Base-by-base conservation (phyloP, 1,140 invertebrate species). In the Paracyclopina nana region DNA sequence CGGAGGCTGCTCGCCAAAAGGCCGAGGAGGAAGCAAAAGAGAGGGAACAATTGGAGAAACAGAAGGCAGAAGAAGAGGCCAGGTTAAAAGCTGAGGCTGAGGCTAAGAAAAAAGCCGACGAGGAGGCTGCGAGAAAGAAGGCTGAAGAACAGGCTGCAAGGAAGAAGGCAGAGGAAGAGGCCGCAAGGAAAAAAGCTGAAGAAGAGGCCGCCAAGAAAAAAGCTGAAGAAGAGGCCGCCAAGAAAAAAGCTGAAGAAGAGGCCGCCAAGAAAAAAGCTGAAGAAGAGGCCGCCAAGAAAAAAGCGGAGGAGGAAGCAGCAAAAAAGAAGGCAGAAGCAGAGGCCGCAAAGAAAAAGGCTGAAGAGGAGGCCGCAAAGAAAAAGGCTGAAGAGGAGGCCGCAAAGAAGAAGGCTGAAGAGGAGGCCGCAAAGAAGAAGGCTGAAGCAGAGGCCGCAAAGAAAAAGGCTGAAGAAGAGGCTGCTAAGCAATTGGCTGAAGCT, bases 51-150 rank as follows among this genome's bases (percentile, higher is more conserved):
- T 30, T 22, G 20, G 40, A 26, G 26, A 14, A 51, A 28, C 20
- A 28, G 27, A 28, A 46, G 18, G 26, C 14, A 46, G 25, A 22
- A 14, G 27, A 12, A 46, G 50, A 51, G 26, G 40, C 34, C 8
- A 45, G 44, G 14, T 14, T 24, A 12, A 45, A 51, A 38, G 27
- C 24, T 28, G 45, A 48, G 27, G n/a, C 14, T 28, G 45, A 51
- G 29, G 40, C 34, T 5, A 45, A 50, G 24, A 16, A 45, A 46
- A 38, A 51, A 45, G 40, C 34, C 14, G 29, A 51, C 8, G 50
- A 51, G 18, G 16, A 45, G 26, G 50, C 46, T n/a, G 6, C 18
- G n/a, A 45, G 45, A 25, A 5, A 16, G 41, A 28, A 51, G 20
- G 41, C 20, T 27, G 40, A 51, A 18, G 16, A 45, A 45, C 24